phyloP scores from a whole-genome alignment of 2,888 invertebrate species.

The Cetonia aurata region DNA sequence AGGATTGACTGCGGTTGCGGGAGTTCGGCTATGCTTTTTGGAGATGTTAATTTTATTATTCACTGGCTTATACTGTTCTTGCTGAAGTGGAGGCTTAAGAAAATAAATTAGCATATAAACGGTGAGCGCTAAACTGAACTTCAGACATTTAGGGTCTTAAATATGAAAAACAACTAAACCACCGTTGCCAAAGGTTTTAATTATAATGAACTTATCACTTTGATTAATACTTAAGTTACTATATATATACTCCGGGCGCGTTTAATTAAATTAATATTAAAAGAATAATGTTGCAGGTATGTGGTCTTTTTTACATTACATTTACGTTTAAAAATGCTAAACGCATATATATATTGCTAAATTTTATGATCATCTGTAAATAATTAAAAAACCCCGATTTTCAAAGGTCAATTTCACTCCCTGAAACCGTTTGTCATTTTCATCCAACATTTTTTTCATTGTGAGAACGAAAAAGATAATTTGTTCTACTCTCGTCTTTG shows the following conservation, averaged over 20 bases:
- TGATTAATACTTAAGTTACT: constrained; percentile 18
- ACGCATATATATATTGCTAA: no score
- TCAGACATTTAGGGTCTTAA: constrained; percentile 41
- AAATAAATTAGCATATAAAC: constrained; percentile 47
- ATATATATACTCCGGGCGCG: no score
- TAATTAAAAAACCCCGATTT: no score
- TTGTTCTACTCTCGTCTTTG: no score
- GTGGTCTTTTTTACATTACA: no score
- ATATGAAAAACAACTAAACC: constrained; percentile 45
- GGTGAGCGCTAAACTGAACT: constrained; percentile 42
- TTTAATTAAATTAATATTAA: constrained; percentile 12
- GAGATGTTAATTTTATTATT: constrained; percentile 46
- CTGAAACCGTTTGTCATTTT: no score
- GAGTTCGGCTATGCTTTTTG: constrained; percentile 31
- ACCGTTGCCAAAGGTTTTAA: constrained; percentile 36
- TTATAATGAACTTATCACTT: constrained; percentile 31
- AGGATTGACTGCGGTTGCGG: constrained; percentile 7
- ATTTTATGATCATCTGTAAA: no score
- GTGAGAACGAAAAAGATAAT: no score
- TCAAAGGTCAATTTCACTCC: no score
- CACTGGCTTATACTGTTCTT: constrained; percentile 43
- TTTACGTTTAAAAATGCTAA: no score
- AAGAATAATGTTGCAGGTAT: no score
- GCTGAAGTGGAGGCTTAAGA: constrained; percentile 41
- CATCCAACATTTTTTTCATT: no score